A percentile compares a stretch with the other conserved stretches of the same genome.
Conservation (phyloP, 2,888 invertebrate genomes). For the Oeneis ivallda region DNA sequence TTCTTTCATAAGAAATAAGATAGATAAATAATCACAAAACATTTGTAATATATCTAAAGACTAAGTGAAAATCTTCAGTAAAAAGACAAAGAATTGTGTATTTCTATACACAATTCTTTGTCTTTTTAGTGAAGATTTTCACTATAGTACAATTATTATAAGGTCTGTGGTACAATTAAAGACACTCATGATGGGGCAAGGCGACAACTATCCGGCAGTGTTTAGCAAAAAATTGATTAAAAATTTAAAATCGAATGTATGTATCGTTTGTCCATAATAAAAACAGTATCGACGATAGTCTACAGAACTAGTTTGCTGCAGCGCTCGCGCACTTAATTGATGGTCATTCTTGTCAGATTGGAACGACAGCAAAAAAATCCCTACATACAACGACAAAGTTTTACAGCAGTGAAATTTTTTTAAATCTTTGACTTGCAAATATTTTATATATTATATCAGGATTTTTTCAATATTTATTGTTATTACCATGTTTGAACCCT, state of each 20-base stretch:
- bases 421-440: background rate
- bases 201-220: slow-evolving; percentile 27
- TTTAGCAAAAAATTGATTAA: slow-evolving; percentile 33
- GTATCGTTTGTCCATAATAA: slow-evolving; percentile 45
- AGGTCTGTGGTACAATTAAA: background rate
- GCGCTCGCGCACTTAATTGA: slow-evolving; percentile 73
- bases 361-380: slow-evolving; percentile 57
- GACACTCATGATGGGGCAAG: slow-evolving; percentile 19
- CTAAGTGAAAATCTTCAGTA: background rate
- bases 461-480: too few relatives aligned
- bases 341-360: slow-evolving; percentile 51
- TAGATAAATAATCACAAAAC: too few relatives aligned
- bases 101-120: too few relatives aligned
- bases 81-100: background rate
- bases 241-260: slow-evolving; percentile 36
- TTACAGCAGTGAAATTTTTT: background rate
- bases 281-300: slow-evolving; percentile 53
- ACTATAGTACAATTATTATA: too few relatives aligned
- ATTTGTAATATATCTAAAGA: too few relatives aligned
- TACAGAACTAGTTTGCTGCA: slow-evolving; percentile 61
- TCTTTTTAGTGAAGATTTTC: too few relatives aligned
- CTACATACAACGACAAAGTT: background rate
- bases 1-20: too few relatives aligned
- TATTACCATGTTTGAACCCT: too few relatives aligned
- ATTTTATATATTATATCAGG: background rate